Evolutionary conservation across 1,140 invertebrate species (phyloP), one percentile per base, ranked within the genome.

Genomic region (Dolichoris vasculosae): DNA sequence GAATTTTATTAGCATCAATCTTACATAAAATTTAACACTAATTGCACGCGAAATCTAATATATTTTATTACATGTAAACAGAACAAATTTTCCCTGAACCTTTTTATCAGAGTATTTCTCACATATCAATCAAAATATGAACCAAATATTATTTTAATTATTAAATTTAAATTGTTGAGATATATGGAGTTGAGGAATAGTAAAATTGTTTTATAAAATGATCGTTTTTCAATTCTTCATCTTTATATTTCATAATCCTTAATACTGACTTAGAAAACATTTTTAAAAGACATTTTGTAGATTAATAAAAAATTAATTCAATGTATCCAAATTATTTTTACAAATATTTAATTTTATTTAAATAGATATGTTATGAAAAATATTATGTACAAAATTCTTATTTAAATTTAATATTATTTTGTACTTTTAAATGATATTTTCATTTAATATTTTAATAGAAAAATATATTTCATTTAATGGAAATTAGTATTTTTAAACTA

Each of bases 11-110:
- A 64, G 51, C 6, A 13, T 46, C 55, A 64, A 63, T 46, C 32
- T 64, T 78, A 17, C 32, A 67, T 77, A 55, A 17, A 69, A 40
- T 38, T 48, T 23, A 78, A 78, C 78, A 48, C 20, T 63, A 46
- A 63, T 32, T 46, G 75, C 40, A 79, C 35, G 63, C 63, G 32
- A 64, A 26, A 30, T 35, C 55, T 46, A 76, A 84, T 51, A 17
- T 67, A 79, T 71, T 67, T 77, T 71, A 79, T 79, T 73, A 32
- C 26, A n/a, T 26, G 30, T 64, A 43, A 40, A 80, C 4, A 55
- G 7, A 35, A n/a, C 35, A 59, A 64, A 75, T 59, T 76, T 81
- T 85, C 69, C 77, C 83, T 85, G 77, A 85, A 85, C 83, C 77
- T 80, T 81, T 9, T 80, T 85, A 38, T 80, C 0, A 63, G 32